Percentiles rank a stretch among this genome's conserved stretches.
Evolutionary conservation across 1,140 invertebrate species (phyloP).

Genomic region (Gyrodactylus bullatarudis): DNA sequence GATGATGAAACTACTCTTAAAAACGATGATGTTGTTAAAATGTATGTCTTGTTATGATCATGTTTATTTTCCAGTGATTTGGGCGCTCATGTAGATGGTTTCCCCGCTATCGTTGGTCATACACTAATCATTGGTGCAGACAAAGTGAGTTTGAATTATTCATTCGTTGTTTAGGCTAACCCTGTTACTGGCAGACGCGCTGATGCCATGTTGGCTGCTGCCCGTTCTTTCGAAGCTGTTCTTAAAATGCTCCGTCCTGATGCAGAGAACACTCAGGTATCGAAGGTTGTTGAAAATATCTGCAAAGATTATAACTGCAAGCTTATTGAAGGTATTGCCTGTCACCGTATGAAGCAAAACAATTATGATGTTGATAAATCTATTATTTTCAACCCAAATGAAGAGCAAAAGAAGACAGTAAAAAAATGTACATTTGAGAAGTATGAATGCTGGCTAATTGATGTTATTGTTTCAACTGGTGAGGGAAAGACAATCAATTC

Average conservation of each 20-base stretch:
- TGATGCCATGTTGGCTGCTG: constrained; percentile 68
- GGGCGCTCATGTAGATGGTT: constrained; percentile 90
- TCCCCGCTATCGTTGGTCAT: constrained; percentile 83
- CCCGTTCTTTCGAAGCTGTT: constrained; percentile 67
- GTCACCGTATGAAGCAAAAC: constrained; percentile 49
- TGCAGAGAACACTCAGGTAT: constrained; percentile 42
- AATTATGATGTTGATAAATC: constrained; percentile 84
- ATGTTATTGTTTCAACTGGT: constrained; percentile 70
- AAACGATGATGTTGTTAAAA: constrained; percentile 77
- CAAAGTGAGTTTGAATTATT: constrained; percentile 20
- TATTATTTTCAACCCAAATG: constrained; percentile 85
- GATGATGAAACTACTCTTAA: constrained; percentile 49
- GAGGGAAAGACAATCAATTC: constrained; percentile 47
- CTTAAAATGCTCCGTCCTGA: constrained; percentile 57
- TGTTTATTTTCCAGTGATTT: too few species aligned
- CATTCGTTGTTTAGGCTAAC: too few species aligned
- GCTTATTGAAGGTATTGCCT: constrained; percentile 84
- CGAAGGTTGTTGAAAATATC: constrained; percentile 62
- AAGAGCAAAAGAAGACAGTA: constrained; percentile 61
- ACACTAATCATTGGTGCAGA: constrained; percentile 55
- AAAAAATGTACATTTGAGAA: constrained; percentile 77
- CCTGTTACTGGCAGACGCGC: constrained; percentile 49
- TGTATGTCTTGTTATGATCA: too few species aligned
- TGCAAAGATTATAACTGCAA: constrained; percentile 68
- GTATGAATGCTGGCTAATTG: constrained; percentile 89